phyloP scores from a whole-genome alignment of 1,140 invertebrate species.

The Atta colombica region DNA sequence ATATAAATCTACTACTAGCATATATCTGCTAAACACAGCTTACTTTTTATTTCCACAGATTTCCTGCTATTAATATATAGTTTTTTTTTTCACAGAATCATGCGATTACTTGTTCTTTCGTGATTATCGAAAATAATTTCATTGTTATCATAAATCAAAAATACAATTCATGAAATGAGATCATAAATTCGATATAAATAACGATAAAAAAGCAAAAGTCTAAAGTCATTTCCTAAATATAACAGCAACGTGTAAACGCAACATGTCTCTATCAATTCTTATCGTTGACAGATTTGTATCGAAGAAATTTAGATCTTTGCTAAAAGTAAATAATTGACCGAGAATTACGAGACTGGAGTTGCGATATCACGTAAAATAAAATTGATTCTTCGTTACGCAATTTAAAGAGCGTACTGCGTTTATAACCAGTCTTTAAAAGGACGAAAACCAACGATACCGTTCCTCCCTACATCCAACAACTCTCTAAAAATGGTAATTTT shows the following conservation, averaged over 20 bases:
- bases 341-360: not conserved
- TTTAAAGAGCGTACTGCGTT: conserved; percentile 11
- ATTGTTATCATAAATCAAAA: not conserved
- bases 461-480: not conserved
- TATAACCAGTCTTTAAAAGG: conserved; percentile 35
- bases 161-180: not conserved
- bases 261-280: not conserved
- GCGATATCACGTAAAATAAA: not conserved
- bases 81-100: not conserved
- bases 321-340: not conserved
- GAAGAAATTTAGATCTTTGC: not conserved
- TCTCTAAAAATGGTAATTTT: conserved; percentile 50
- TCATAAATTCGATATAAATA: not conserved
- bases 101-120: not conserved
- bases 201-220: not conserved
- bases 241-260: not conserved
- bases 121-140: not conserved
- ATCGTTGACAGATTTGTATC: conserved; percentile 9
- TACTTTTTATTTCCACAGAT: not conserved
- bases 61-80: not conserved
- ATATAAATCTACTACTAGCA: not conserved
- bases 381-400: conserved; percentile 28
- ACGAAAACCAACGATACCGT: conserved; percentile 18
- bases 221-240: conserved; percentile 22
- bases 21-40: not conserved